A percentile compares a stretch with the other conserved stretches of the same genome.
Evolutionary conservation across 37 sponge, comb jelly and placozoan genomes (phyloP).

Genomic region (Mnemiopsis leidyi): DNA sequence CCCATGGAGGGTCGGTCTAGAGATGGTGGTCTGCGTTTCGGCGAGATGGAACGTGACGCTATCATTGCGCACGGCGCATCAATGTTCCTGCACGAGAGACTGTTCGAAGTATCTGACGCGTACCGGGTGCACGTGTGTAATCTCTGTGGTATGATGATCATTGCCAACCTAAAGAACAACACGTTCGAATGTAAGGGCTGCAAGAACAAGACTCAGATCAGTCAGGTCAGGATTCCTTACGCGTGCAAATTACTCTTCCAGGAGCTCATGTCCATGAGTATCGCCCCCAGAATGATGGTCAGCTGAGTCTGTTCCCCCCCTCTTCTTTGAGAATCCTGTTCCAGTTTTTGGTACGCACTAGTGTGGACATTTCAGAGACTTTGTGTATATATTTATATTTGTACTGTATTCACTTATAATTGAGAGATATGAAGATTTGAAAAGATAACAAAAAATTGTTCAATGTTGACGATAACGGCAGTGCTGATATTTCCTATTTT

Average conservation of each 20-base stretch:
- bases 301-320: no score
- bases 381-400: no score
- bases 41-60: slow-evolving; percentile 99
- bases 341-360: no score
- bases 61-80: slow-evolving; percentile 99
- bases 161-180: slow-evolving; percentile 91
- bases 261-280: slow-evolving; percentile 98
- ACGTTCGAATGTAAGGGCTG: slow-evolving; percentile 95
- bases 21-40: slow-evolving; percentile 98
- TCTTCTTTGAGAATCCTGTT: no score
- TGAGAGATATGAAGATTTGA: no score
- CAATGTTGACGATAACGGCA: no score
- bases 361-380: no score
- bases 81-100: slow-evolving; percentile 95
- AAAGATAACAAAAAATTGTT: no score
- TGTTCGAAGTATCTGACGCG: slow-evolving; percentile 92
- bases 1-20: slow-evolving; percentile 99
- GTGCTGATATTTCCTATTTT: no score
- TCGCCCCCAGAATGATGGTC: slow-evolving; percentile 97
- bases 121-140: slow-evolving; percentile 93
- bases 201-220: slow-evolving; percentile 98
- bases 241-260: slow-evolving; percentile 99
- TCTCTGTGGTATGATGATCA: slow-evolving; percentile 96
- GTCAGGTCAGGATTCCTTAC: slow-evolving; percentile 95
- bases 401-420: no score